Evolutionary conservation across 2,113 vertebrate genomes (phyloP).

Genomic region (Tragelaphus strepsiceros): DNA sequence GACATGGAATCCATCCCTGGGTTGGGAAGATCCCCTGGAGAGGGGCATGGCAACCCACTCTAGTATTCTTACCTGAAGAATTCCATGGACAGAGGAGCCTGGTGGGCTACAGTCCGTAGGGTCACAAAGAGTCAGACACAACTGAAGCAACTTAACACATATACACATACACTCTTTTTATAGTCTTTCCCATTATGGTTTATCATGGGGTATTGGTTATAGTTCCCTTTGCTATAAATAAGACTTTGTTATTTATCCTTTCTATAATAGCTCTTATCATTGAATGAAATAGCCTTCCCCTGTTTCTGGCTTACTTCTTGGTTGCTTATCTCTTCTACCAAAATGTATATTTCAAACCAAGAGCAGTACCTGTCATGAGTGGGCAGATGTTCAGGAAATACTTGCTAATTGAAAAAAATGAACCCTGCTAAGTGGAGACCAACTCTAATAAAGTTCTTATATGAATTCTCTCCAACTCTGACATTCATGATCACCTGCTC

Average conservation of each 20-base stretch:
- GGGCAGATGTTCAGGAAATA: neutral
- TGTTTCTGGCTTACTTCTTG: neutral
- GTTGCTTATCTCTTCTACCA: neutral
- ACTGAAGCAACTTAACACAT: neutral
- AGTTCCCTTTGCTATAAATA: neutral
- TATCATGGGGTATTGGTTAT: neutral
- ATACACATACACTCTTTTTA: neutral
- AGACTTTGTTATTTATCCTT: neutral
- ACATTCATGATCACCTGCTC: neutral
- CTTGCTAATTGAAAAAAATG: neutral
- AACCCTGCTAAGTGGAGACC: neutral
- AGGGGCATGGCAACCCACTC: neutral
- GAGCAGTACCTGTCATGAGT: neutral
- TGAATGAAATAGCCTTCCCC: neutral
- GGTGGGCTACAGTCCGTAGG: neutral
- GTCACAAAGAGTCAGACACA: neutral
- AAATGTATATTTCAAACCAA: neutral
- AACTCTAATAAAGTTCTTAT: neutral
- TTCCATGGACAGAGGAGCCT: neutral
- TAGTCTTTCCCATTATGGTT: neutral
- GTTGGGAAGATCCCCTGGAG: neutral
- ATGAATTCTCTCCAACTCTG: neutral
- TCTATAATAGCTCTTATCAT: neutral
- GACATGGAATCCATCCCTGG: neutral
- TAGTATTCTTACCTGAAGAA: neutral